A percentile compares a stretch with the other conserved stretches of the same genome.
Evolutionary conservation across 2,113 vertebrate genomes (phyloP).

Genomic region (Hippoglossus stenolepis): DNA sequence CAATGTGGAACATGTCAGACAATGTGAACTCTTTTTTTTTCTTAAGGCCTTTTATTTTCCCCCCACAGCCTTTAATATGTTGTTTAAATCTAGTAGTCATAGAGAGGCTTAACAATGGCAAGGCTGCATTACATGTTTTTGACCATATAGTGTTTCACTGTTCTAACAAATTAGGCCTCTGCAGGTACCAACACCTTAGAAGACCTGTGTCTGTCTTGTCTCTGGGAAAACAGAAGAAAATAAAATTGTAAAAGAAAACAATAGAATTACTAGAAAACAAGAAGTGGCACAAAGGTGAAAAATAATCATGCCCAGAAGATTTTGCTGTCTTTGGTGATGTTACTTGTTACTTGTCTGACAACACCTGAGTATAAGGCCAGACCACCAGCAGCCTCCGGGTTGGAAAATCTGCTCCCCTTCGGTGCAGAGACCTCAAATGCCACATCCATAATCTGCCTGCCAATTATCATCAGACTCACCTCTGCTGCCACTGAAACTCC

Average conservation of each 20-base stretch:
- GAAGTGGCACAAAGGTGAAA: slow-evolving; percentile 18
- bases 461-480: slow-evolving; percentile 74
- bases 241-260: not conserved
- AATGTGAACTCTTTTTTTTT: no score
- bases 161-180: not conserved
- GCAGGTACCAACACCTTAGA: not conserved
- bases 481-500: slow-evolving; percentile 9
- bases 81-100: not conserved
- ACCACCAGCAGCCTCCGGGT: slow-evolving; percentile 26
- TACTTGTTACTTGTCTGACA: slow-evolving; percentile 23
- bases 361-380: slow-evolving; percentile 14
- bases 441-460: slow-evolving; percentile 76
- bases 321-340: slow-evolving; percentile 37
- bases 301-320: not conserved
- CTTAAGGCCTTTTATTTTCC: no score
- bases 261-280: not conserved
- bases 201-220: not conserved
- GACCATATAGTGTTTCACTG: not conserved
- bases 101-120: no score
- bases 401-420: slow-evolving; percentile 29
- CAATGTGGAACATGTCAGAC: no score
- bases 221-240: not conserved
- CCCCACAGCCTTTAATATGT: no score
- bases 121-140: not conserved
- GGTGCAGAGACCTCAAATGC: slow-evolving; percentile 63